Conservation (phyloP, 2,797 vertebrate genomes). For the Poecile montanus region DNA sequence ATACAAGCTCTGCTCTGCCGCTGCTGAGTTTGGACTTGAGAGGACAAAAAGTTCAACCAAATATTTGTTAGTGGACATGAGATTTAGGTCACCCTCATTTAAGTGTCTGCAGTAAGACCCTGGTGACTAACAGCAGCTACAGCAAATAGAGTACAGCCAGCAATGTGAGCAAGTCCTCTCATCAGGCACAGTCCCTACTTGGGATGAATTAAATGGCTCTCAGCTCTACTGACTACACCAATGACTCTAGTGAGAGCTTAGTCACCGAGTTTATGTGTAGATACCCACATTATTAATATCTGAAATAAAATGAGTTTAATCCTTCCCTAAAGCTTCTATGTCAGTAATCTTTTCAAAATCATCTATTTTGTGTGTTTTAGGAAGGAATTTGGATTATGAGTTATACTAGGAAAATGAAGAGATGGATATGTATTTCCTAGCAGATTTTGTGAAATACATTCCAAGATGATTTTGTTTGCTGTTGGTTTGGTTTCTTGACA, state of each 20-base stretch:
- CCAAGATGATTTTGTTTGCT: background rate
- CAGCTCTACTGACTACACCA: background rate
- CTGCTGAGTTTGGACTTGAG: background rate
- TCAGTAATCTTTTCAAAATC: background rate
- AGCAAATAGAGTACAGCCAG: background rate
- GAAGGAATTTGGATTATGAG: background rate
- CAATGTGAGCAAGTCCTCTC: background rate
- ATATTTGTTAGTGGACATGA: background rate
- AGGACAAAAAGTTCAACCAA: background rate
- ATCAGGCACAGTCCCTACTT: background rate
- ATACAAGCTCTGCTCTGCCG: background rate
- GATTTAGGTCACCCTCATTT: background rate
- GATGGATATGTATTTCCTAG: background rate
- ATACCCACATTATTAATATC: background rate
- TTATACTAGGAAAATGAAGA: background rate
- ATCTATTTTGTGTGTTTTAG: background rate
- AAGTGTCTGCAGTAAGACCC: background rate
- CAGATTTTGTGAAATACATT: background rate
- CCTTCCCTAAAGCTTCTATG: background rate
- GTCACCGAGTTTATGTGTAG: background rate
- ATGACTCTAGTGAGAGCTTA: background rate
- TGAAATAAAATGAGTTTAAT: background rate
- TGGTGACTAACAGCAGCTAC: background rate
- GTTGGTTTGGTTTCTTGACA: background rate
- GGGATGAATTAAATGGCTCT: background rate